A percentile compares a stretch with the other conserved stretches of the same genome.
phyloP scores from a whole-genome alignment of 2,888 invertebrate genomes.

The Desoria tigrina region DNA sequence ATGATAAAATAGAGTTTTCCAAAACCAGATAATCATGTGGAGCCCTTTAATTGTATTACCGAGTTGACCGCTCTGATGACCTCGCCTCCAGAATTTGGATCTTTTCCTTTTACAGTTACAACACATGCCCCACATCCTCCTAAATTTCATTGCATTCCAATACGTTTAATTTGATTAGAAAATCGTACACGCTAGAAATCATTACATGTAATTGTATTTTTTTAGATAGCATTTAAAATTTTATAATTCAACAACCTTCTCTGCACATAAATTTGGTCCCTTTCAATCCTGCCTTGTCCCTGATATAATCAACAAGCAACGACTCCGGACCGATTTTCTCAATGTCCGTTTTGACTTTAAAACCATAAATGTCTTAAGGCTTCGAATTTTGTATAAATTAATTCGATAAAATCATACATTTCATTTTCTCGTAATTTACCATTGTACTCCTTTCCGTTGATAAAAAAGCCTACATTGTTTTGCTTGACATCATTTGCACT shows the following conservation, averaged over 20 bases:
- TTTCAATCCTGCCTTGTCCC: conserved; percentile 64
- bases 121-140: conserved; percentile 70
- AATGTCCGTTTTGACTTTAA: conserved; percentile 25
- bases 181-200: not conserved
- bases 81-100: conserved; percentile 57
- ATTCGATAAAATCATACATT: not conserved
- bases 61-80: conserved; percentile 67
- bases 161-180: not conserved
- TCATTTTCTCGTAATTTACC: too few species aligned
- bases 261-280: conserved; percentile 73
- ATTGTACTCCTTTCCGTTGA: conserved; percentile 44
- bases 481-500: conserved; percentile 8
- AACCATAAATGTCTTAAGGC: not conserved
- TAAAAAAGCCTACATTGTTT: conserved; percentile 35
- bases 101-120: conserved; percentile 36
- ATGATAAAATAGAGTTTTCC: too few species aligned
- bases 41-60: conserved; percentile 58
- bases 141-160: not conserved
- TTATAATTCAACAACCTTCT: conserved; percentile 59
- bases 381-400: not conserved
- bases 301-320: conserved; percentile 64
- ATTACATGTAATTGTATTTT: too few species aligned
- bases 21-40: not conserved
- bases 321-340: conserved; percentile 28
- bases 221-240: conserved; percentile 3